Evolutionary conservation across 1,140 invertebrate genomes (phyloP).

Genomic region (Idris sp.): DNA sequence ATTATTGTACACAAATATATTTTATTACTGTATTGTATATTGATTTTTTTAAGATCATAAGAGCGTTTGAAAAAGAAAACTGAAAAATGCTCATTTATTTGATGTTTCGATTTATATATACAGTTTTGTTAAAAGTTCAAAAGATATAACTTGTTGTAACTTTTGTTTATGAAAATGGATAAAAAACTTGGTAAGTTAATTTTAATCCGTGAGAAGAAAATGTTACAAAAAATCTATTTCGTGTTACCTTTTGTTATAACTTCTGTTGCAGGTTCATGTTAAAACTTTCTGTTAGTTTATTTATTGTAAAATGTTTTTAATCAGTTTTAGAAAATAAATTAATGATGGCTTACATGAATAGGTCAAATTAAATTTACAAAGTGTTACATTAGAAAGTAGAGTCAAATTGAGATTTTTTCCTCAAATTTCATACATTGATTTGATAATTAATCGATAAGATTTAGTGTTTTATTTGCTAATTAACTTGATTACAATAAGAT

Average conservation of each 20-base stretch:
- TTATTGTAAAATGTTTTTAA: constrained; percentile 5
- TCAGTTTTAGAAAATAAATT: not conserved
- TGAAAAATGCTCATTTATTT: not conserved
- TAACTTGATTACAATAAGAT: not conserved
- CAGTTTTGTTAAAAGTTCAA: not conserved
- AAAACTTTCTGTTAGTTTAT: constrained; percentile 7
- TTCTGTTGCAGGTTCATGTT: constrained; percentile 6
- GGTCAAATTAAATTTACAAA: too few relatives aligned
- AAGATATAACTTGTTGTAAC: constrained; percentile 15
- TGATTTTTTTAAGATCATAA: too few relatives aligned
- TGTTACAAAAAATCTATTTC: constrained; percentile 18
- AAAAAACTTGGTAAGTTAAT: constrained; percentile 21
- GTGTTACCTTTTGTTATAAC: constrained; percentile 3
- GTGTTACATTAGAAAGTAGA: too few relatives aligned
- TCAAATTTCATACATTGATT: too few relatives aligned
- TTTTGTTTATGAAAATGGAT: constrained; percentile 12
- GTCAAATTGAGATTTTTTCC: too few relatives aligned
- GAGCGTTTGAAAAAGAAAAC: too few relatives aligned
- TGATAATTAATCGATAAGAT: too few relatives aligned
- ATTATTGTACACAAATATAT: not conserved
- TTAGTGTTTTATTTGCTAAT: too few relatives aligned
- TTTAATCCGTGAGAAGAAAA: constrained; percentile 12
- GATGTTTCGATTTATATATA: too few relatives aligned
- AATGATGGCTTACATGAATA: too few relatives aligned
- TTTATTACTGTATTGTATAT: not conserved